Base-by-base conservation (phyloP, 2,888 invertebrate species). In the Drosophila neotestacea region DNA sequence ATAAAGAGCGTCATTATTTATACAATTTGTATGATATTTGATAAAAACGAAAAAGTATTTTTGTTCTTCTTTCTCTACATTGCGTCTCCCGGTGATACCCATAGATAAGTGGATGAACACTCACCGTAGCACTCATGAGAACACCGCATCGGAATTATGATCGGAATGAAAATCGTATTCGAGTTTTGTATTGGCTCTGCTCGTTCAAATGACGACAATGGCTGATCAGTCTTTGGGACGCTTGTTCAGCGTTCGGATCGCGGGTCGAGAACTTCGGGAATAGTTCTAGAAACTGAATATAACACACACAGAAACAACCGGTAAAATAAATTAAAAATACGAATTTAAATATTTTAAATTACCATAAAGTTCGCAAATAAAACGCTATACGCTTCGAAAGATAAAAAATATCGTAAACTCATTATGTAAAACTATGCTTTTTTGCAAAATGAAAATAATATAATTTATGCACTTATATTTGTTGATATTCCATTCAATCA, bases 151-250 rank as follows among this genome's bases (percentile, higher is more conserved):
- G 47, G 38, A 39, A 68, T 68, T 48, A 7, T 55, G 65, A 60
- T 70, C 46, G 47, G 58, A 70, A 70, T 76, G 38, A 32, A 13
- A 46, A 34, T 51, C 51, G 59, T 39, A 10, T 46, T 63, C 60
- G 59, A 59, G 47, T 51, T 66, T 41, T 4, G 16, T 39, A 56
- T 62, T 56, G 39, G 56, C 27, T 77, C 61, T 58, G 55, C 61
- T 61, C 56, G 69, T 46, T 38, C n/a, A 42, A 41, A 6, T 54
- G 62, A 30, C 60, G 48, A 39, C 64, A 39, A 4, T 28, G 48
- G 39, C 41, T 48, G 79, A 85, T 88, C 84, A 84, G 88, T 83
- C 73, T 64, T 38, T 88, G 81, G 77, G 51, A 51, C 70, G 88
- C 76, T 70, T 64, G 67, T 61, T 70, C 55, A 61, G 52, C 38